phyloP scores from a whole-genome alignment of 2,797 vertebrate species.

The Hipposideros larvatus region DNA sequence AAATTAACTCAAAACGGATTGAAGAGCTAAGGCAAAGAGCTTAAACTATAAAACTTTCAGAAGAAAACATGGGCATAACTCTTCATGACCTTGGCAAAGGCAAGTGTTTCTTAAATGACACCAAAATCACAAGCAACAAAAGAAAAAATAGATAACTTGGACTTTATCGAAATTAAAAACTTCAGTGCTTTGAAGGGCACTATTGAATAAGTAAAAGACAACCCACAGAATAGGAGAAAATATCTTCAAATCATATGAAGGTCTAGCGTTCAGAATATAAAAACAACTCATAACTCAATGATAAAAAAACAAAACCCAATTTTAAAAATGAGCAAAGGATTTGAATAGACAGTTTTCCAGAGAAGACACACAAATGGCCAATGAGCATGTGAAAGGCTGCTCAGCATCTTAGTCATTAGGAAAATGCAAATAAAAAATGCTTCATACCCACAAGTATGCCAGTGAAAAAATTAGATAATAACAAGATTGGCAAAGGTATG shows the following conservation, averaged over 20 bases:
- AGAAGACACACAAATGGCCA: neutral
- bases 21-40: neutral
- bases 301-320: neutral
- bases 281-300: neutral
- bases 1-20: neutral
- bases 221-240: neutral
- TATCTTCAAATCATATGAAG: neutral
- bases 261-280: neutral
- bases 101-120: neutral
- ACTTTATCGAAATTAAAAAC: neutral
- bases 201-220: neutral
- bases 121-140: neutral
- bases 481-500: neutral
- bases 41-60: neutral
- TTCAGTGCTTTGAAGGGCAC: neutral
- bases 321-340: neutral
- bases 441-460: neutral
- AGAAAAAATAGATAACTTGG: neutral
- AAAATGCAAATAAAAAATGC: neutral
- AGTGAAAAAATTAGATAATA: neutral
- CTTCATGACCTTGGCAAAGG: neutral
- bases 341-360: neutral
- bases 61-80: neutral
- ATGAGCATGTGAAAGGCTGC: neutral
- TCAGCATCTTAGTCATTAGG: neutral